Conservation (phyloP, 2,888 invertebrate genomes). For the Dexiosoma caninum region DNA sequence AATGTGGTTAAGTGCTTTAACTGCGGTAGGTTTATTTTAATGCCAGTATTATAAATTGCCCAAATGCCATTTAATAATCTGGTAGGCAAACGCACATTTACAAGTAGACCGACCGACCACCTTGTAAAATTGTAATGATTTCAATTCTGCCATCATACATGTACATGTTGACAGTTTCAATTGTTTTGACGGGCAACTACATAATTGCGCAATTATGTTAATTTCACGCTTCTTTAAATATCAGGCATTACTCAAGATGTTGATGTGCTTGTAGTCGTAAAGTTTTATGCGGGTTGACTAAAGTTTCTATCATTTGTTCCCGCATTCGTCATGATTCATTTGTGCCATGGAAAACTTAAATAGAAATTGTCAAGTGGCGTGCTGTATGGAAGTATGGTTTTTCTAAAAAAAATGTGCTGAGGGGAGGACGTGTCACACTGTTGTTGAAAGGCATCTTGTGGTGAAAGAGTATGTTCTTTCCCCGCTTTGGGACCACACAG, state of each 20-base stretch:
- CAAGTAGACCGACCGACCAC: constrained; percentile 11
- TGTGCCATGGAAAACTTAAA: not conserved
- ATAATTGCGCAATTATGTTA: constrained; percentile 70
- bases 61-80: not conserved
- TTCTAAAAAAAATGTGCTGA: not conserved
- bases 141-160: not conserved
- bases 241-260: not conserved
- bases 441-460: not conserved
- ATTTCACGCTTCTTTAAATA: constrained; percentile 56
- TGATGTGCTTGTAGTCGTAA: not conserved
- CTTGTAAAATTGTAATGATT: constrained; percentile 12
- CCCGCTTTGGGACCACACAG: constrained; percentile 34
- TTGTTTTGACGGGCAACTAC: constrained; percentile 60
- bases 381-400: not conserved
- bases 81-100: not conserved
- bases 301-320: constrained; percentile 4
- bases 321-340: constrained; percentile 19
- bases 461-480: not conserved
- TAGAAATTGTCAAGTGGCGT: not conserved
- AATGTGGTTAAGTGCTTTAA: constrained; percentile 51
- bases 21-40: constrained; percentile 58
- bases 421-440: constrained; percentile 41
- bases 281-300: constrained; percentile 6
- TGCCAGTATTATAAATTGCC: not conserved
- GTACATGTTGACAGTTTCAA: constrained; percentile 63